A percentile compares a stretch with the other conserved stretches of the same genome.
These are phyloP conservation scores for Thripadectes ignobilis DNA, from an alignment of 2,797 vertebrate species.

Conservation along the genomic window DNA sequence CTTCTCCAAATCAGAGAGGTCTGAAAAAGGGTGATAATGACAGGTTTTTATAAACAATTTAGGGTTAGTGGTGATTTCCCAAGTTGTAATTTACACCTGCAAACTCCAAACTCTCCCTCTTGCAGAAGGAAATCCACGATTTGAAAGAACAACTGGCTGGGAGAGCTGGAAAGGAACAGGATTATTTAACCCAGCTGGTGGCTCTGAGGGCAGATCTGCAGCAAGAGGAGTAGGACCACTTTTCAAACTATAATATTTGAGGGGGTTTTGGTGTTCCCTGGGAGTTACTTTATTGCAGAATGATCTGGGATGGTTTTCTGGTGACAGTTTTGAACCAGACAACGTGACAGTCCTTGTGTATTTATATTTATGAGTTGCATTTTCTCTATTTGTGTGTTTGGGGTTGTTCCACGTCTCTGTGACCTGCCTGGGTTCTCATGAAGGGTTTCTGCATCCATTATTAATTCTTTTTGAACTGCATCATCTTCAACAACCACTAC, in stretches of 20 bases:
- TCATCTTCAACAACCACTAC: background rate
- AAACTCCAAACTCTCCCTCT: background rate
- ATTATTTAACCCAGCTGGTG: conserved; percentile 72
- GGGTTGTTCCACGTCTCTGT: background rate
- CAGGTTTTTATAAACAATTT: too few relatives aligned
- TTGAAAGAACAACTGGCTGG: conserved; percentile 77
- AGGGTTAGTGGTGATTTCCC: background rate
- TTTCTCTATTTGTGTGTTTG: background rate
- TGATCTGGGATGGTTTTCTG: background rate
- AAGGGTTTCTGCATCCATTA: background rate
- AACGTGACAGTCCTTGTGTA: background rate
- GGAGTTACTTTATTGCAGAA: background rate
- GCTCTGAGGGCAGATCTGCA: conserved; percentile 75
- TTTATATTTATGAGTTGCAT: background rate
- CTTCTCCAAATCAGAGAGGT: conserved; percentile 76
- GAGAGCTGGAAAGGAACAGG: conserved; percentile 78
- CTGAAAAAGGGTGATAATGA: background rate
- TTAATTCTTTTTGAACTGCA: background rate
- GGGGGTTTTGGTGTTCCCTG: background rate
- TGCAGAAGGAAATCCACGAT: conserved; percentile 78
- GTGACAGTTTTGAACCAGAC: background rate
- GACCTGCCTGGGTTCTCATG: background rate
- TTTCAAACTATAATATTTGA: background rate
- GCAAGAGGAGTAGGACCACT: conserved; percentile 66
- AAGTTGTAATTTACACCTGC: background rate